Percentiles rank a stretch among this genome's conserved stretches.
These are phyloP conservation scores for Chiloscyllium plagiosum DNA, from an alignment of 2,113 vertebrate genomes.

Conservation along the genomic window DNA sequence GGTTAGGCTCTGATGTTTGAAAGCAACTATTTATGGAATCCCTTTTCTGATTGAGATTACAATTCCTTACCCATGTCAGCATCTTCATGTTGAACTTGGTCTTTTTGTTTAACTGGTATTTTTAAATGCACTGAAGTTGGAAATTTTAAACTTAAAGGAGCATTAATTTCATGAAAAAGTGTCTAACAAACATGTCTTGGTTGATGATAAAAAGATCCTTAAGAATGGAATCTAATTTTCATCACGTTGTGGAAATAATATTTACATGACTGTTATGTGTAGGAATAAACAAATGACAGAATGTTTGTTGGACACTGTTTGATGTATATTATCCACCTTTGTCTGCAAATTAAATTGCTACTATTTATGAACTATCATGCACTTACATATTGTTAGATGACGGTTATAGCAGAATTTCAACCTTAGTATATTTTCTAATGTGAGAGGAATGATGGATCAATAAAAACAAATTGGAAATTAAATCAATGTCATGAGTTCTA, in stretches of 20 bases:
- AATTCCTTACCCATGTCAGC: background rate
- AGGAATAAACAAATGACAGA: background rate
- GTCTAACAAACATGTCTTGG: background rate
- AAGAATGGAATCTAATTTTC: background rate
- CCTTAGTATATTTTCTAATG: background rate
- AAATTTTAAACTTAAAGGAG: background rate
- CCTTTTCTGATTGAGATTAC: conserved; percentile 5
- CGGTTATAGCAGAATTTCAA: background rate
- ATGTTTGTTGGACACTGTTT: background rate
- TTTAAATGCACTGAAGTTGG: background rate
- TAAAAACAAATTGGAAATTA: background rate
- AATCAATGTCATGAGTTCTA: background rate
- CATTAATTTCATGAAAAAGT: background rate
- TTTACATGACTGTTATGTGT: background rate
- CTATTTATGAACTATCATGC: background rate
- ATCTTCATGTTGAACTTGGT: background rate
- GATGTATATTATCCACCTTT: background rate
- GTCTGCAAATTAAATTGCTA: background rate
- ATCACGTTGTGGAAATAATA: background rate
- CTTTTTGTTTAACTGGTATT: background rate
- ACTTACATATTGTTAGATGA: background rate
- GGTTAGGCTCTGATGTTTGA: background rate
- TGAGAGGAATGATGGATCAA: background rate
- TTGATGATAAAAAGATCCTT: background rate
- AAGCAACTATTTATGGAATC: background rate